Percentiles rank a stretch among this genome's conserved stretches.
These are phyloP conservation scores for Sylvia atricapilla DNA, from an alignment of 2,113 vertebrate genomes.

Conservation along the genomic window DNA sequence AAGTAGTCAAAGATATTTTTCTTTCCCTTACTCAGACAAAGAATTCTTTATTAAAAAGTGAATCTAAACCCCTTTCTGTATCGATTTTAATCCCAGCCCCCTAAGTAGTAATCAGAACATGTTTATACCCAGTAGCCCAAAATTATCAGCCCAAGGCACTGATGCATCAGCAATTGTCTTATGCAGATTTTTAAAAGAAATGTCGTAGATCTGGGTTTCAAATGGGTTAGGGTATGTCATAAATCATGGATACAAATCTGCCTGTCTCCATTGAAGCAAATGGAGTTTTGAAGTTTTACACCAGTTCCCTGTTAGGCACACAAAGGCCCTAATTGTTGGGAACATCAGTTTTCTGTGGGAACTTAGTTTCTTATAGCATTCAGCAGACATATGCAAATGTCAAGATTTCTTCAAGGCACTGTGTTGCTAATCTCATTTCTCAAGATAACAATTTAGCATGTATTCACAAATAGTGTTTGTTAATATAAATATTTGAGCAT, in stretches of 20 bases:
- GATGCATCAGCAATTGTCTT: background rate
- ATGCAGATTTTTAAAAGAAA: background rate
- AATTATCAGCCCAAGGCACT: background rate
- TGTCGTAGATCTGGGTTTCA: background rate
- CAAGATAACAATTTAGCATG: background rate
- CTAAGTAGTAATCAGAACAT: background rate
- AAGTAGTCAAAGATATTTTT: background rate
- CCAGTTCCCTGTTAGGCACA: background rate
- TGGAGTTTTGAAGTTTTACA: background rate
- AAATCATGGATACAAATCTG: background rate
- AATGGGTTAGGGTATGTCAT: background rate
- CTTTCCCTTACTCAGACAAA: background rate
- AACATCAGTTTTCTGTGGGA: background rate
- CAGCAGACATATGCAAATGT: background rate
- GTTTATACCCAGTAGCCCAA: background rate
- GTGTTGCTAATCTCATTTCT: background rate
- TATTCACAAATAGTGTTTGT: background rate
- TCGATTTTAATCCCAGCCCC: background rate
- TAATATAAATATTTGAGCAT: background rate
- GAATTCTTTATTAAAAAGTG: background rate
- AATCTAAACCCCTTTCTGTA: background rate
- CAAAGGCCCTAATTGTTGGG: background rate
- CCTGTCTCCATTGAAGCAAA: background rate
- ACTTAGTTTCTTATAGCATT: background rate
- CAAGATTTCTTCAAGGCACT: background rate